A percentile compares a stretch with the other conserved stretches of the same genome.
These are phyloP conservation scores for Saccostrea glomerata DNA, from an alignment of 1,140 invertebrate genomes.

Conservation along the genomic window DNA sequence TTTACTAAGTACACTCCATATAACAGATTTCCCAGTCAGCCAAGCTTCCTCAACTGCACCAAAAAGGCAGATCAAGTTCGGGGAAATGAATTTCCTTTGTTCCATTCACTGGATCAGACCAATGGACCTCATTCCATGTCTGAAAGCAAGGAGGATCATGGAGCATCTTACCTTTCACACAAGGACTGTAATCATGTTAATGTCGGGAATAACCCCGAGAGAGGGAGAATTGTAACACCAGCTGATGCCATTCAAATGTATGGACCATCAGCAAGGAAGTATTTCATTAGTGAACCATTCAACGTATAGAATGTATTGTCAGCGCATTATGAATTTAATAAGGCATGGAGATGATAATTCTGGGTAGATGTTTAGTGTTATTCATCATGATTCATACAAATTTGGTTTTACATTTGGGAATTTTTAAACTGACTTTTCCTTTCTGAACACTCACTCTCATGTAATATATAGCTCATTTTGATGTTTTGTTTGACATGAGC, in stretches of 20 bases:
- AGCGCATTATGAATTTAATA: not conserved
- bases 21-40: not conserved
- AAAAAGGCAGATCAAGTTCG: not conserved
- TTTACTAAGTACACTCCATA: not conserved
- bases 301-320: conserved; percentile 32
- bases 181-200: conserved; percentile 11
- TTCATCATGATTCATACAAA: too few relatives aligned
- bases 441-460: too few relatives aligned
- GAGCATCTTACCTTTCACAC: conserved; percentile 27
- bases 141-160: conserved; percentile 43
- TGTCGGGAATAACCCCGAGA: conserved; percentile 25
- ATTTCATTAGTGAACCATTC: conserved; percentile 42
- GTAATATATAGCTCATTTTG: too few relatives aligned
- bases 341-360: too few relatives aligned
- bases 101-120: conserved; percentile 45
- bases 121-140: conserved; percentile 47
- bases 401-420: too few relatives aligned
- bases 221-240: conserved; percentile 44
- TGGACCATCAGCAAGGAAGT: conserved; percentile 44
- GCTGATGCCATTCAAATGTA: conserved; percentile 52
- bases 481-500: too few relatives aligned
- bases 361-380: too few relatives aligned
- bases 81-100: conserved; percentile 46
- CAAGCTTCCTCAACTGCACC: not conserved
- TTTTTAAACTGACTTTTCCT: too few relatives aligned